phyloP scores from a whole-genome alignment of 2,113 vertebrate species.

The Aptenodytes patagonicus region DNA sequence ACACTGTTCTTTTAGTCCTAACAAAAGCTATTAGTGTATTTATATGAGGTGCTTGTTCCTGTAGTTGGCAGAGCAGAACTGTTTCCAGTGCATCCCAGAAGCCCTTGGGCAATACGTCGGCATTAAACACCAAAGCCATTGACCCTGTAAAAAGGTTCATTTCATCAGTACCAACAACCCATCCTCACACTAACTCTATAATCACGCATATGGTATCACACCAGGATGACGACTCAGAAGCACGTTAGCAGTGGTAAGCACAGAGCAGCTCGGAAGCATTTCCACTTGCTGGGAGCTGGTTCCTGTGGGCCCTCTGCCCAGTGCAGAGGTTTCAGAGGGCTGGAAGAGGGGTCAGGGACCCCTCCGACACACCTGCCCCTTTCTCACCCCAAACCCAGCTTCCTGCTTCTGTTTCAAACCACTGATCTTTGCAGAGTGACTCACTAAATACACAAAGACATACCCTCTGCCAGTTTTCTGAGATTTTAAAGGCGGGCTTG shows the following conservation, averaged over 20 bases:
- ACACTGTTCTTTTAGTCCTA: not conserved
- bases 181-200: not conserved
- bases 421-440: not conserved
- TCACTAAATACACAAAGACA: not conserved
- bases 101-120: not conserved
- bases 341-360: not conserved
- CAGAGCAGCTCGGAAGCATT: not conserved
- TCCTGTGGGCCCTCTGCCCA: not conserved
- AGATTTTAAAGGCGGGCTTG: not conserved
- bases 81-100: not conserved
- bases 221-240: rapidly evolving
- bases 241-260: not conserved
- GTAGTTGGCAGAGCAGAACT: not conserved
- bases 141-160: not conserved
- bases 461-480: not conserved
- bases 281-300: not conserved
- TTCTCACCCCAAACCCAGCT: not conserved
- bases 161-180: not conserved
- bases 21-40: not conserved
- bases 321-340: not conserved
- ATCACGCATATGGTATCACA: rapidly evolving
- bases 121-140: not conserved
- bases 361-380: rapidly evolving
- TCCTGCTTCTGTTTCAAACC: not conserved
- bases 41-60: not conserved